A percentile compares a stretch with the other conserved stretches of the same genome.
These are phyloP conservation scores for Bombus pascuorum DNA, from an alignment of 1,140 invertebrate genomes.

Conservation along the genomic window DNA sequence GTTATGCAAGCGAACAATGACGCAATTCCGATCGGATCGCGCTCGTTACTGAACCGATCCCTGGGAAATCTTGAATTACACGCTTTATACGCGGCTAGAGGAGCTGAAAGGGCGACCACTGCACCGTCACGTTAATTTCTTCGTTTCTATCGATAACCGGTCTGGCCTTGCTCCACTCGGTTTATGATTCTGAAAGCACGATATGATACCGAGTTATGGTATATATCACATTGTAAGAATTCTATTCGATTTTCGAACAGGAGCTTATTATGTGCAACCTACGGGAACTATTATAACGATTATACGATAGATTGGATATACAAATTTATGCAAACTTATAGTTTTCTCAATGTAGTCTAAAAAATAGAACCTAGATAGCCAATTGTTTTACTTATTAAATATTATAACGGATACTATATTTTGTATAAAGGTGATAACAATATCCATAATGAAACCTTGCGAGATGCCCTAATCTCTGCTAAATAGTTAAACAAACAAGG, in stretches of 20 bases:
- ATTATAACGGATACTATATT: too few species aligned
- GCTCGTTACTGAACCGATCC: slow-evolving; percentile 50
- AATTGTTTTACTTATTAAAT: too few species aligned
- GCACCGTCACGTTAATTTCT: slow-evolving; percentile 49
- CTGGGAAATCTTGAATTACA: slow-evolving; percentile 70
- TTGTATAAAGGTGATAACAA: not conserved
- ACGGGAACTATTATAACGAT: too few species aligned
- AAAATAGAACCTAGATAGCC: too few species aligned
- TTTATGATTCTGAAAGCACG: not conserved
- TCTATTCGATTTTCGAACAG: too few species aligned
- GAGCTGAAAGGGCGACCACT: slow-evolving; percentile 51
- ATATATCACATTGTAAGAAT: too few species aligned
- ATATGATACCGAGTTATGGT: not conserved
- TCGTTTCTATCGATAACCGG: slow-evolving; percentile 1
- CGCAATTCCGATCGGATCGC: slow-evolving; percentile 70
- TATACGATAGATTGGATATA: too few species aligned
- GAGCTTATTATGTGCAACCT: too few species aligned
- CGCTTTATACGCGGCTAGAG: slow-evolving; percentile 55
- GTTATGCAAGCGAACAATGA: slow-evolving; percentile 71
- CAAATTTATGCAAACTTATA: too few species aligned
- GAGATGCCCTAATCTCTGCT: not conserved
- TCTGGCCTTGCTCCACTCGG: slow-evolving; percentile 42
- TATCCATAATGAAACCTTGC: not conserved
- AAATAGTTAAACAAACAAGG: not conserved
- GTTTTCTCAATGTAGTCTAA: too few species aligned